Evolutionary conservation across 2,113 vertebrate genomes (phyloP).

Genomic region (Mirounga angustirostris): DNA sequence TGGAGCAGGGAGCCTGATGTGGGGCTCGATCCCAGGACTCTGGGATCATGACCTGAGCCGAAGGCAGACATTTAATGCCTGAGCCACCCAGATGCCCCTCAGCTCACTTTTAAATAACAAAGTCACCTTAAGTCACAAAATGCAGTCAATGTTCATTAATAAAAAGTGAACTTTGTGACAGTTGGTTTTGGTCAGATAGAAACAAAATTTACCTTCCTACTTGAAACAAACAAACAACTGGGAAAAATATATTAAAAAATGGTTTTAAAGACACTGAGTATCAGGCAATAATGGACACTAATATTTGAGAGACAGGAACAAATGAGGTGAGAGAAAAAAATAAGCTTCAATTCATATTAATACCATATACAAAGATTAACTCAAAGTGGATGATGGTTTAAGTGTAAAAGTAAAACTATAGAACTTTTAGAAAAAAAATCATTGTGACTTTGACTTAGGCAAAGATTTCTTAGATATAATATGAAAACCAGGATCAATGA

Average conservation of each 20-base stretch:
- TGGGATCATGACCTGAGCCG: too few relatives aligned
- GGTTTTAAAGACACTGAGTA: not conserved
- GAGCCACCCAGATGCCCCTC: not conserved
- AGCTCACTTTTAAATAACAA: not conserved
- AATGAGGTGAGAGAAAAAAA: not conserved
- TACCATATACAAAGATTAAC: not conserved
- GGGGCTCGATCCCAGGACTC: too few relatives aligned
- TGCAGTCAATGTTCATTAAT: not conserved
- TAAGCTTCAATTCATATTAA: not conserved
- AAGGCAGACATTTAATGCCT: too few relatives aligned
- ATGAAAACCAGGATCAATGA: not conserved
- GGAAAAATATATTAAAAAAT: not conserved
- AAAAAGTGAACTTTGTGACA: not conserved
- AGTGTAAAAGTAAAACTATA: constrained; percentile 14
- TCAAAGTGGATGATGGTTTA: not conserved
- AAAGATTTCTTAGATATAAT: not conserved
- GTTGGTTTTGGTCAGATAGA: not conserved
- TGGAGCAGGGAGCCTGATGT: too few relatives aligned
- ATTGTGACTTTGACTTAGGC: not conserved
- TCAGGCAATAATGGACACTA: not conserved
- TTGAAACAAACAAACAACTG: not conserved
- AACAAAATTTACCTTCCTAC: not conserved
- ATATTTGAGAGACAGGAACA: not conserved
- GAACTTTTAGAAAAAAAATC: not conserved
- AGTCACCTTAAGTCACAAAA: not conserved